Evolutionary conservation across 2,113 vertebrate species (phyloP), one percentile per base, ranked within the genome.

Genomic region (Smithornis capensis): DNA sequence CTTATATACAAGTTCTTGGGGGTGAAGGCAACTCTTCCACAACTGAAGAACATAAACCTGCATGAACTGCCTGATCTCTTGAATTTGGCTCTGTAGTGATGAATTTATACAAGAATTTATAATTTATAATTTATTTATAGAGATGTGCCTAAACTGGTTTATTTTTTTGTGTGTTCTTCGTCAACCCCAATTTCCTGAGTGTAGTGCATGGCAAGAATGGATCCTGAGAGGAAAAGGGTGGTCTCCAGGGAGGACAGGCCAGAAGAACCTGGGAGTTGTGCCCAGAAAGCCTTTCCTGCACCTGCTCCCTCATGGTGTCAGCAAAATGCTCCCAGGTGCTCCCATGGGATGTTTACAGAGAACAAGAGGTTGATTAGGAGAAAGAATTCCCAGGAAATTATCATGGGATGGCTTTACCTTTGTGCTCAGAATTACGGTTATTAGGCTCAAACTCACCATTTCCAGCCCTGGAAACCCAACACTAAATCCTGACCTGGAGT

Each of bases 51-150:
- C 68, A 45, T 50, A 65, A 67, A 69, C 35, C 67, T 81, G 42
- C 31, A 42, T 18, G 15, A 77, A 42, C 37, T 44, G 42, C 81
- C 23, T 47, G 27, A 15, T 55, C 19, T 59, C 60, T 63, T 75
- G 31, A 80, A 56, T 71, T 47, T 73, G 49, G 50, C 37, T 7
- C 4, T 0, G 1, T 27, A 65, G 38, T 0, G 0, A 56, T 45
- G 52, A 63, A 63, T 75, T 92, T 67, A 74, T 17, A 16, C 3
- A 67, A 59, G 33, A 80, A 81, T 47, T 47, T 47, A 47, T 47
- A 64, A n/a, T n/a, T n/a, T n/a, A n/a, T n/a, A n/a, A n/a, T n/a
- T n/a, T n/a, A n/a, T n/a, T n/a, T 53, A 45, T 2, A 40, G 49
- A 85, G 29, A 9, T 77, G 27, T 78, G 35, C 24, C 28, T 69